A percentile compares a stretch with the other conserved stretches of the same genome.
Evolutionary conservation across 2,888 invertebrate genomes (phyloP).

Genomic region (Epirrhoe alternata): DNA sequence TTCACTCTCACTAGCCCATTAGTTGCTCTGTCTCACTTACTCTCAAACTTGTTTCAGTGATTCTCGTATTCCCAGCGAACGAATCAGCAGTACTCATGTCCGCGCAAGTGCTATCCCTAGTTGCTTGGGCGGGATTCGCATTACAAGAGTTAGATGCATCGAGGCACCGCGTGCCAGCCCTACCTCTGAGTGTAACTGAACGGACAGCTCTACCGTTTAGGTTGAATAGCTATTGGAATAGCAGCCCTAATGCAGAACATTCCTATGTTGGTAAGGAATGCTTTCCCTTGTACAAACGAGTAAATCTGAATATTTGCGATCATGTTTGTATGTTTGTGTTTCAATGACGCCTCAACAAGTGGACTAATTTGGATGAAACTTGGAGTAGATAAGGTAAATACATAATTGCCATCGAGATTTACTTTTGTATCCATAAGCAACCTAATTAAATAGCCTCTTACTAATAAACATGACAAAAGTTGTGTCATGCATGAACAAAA

Average conservation of each 20-base stretch:
- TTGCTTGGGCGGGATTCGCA: slow-evolving; percentile 73
- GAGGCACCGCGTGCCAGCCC: slow-evolving; percentile 65
- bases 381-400: too few relatives aligned
- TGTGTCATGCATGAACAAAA: too few relatives aligned
- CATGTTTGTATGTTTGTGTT: too few relatives aligned
- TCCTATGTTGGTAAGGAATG: slow-evolving; percentile 66
- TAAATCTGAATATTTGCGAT: too few relatives aligned
- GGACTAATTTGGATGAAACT: too few relatives aligned
- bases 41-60: slow-evolving; percentile 54
- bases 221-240: slow-evolving; percentile 71
- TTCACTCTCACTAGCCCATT: not conserved
- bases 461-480: too few relatives aligned
- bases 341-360: too few relatives aligned
- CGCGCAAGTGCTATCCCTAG: slow-evolving; percentile 66
- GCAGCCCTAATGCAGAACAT: slow-evolving; percentile 74
- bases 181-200: slow-evolving; percentile 65
- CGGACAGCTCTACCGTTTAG: slow-evolving; percentile 65
- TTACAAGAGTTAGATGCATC: slow-evolving; percentile 69
- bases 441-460: too few relatives aligned
- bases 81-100: slow-evolving; percentile 68
- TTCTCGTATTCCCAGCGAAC: slow-evolving; percentile 76
- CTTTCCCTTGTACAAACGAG: not conserved
- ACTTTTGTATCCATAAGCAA: too few relatives aligned
- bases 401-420: too few relatives aligned
- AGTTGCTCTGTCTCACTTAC: not conserved